Base-by-base conservation (phyloP, 2,113 vertebrate species). In the Typhlomys cinereus region DNA sequence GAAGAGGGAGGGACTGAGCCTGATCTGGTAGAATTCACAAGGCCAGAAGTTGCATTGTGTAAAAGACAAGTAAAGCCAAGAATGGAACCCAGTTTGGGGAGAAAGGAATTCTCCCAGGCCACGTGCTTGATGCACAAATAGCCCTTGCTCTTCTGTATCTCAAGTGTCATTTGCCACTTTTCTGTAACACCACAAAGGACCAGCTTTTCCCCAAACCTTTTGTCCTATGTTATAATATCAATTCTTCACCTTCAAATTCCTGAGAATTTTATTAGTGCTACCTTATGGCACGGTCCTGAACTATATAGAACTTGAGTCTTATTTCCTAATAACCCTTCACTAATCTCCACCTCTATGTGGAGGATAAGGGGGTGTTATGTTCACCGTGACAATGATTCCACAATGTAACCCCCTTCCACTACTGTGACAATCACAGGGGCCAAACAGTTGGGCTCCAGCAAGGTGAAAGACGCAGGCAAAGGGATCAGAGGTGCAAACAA, bases 261-360 rank as follows among this genome's bases (percentile, higher is more conserved):
- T n/a, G n/a, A 17, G 44, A 44, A 31, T n/a, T 39, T 80, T 9
- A 13, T 8, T 41, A 71, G n/a, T 59, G 80, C 25, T 15, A 8
- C 11, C 20, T 36, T 41, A 25, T 0, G 0, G 1, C 4, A 14
- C 31, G 48, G 57, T 12, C 70, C 52, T 8, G 1, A 39, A 34
- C 29, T 29, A 7, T 36, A 61, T 54, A 36, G 48, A n/a, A 69
- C 25, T 41, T 34, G 71, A 50, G 69, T 78, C 54, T 88, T 23
- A 1, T 66, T 83, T 89, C 83, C 84, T 89, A 74, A 39, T 21
- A 34, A 73, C 61, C 59, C 25, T 13, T 31, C 27, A 46, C 27
- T 18, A 2, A 36, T 67, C 15, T n/a, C 18, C 34, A 18, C 50
- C 6, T 27, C 46, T 50, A 11, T 23, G 62, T 31, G 27, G 18